These are phyloP conservation scores for Euzetes globulus DNA, from an alignment of 2,888 invertebrate genomes.

Conservation along the genomic window DNA sequence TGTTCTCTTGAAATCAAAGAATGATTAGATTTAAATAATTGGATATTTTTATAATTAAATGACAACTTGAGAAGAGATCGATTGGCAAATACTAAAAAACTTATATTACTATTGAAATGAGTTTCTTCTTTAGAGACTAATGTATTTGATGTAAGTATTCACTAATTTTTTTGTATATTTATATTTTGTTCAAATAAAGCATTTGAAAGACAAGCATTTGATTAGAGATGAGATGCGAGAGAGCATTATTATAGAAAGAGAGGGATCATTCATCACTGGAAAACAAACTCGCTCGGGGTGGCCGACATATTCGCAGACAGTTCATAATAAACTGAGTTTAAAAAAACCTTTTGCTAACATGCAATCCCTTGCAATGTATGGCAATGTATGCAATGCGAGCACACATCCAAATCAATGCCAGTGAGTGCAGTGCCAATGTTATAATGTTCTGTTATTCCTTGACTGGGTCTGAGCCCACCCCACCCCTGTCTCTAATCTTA, in stretches of 20 bases:
- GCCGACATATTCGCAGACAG: slow-evolving; percentile 28
- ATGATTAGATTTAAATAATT: slow-evolving; percentile 25
- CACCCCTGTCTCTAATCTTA: slow-evolving; percentile 22
- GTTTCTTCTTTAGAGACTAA: background rate
- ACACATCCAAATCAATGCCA: slow-evolving; percentile 23
- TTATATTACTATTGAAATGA: background rate
- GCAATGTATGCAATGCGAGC: background rate
- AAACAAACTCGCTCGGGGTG: slow-evolving; percentile 25
- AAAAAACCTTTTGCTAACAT: slow-evolving; percentile 10
- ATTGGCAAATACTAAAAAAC: background rate
- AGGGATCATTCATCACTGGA: slow-evolving; percentile 29
- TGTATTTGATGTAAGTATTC: background rate
- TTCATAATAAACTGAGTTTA: slow-evolving; percentile 26
- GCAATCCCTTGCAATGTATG: background rate
- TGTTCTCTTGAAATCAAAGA: background rate
- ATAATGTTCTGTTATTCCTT: background rate
- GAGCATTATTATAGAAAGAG: slow-evolving; percentile 22
- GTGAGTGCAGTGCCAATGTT: background rate
- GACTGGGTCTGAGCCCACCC: slow-evolving; percentile 6
- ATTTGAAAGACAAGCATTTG: slow-evolving; percentile 20
- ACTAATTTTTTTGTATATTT: slow-evolving; percentile 18
- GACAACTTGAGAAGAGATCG: slow-evolving; percentile 14
- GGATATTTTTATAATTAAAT: slow-evolving; percentile 18
- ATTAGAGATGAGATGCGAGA: slow-evolving; percentile 17
- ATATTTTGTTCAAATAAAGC: slow-evolving; percentile 23